Base-by-base conservation (phyloP, 2,888 invertebrate species). In the Erebia palarica region DNA sequence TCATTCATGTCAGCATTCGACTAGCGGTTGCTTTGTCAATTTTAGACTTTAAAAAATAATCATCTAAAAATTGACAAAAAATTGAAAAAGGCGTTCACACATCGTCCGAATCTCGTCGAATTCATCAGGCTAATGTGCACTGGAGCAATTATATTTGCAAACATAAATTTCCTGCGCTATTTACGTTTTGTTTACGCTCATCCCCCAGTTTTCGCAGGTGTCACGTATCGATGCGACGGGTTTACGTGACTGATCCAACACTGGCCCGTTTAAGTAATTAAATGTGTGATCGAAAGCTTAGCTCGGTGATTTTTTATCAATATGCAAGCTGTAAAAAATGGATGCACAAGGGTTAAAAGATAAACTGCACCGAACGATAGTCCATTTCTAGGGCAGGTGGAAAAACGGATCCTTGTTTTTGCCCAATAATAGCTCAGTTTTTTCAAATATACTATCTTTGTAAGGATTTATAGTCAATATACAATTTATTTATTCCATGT, bases 161-260 rank as follows among this genome's bases (percentile, higher is more conserved):
- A 75, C 60, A 73, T 65, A 59, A 70, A 55, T 16, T 67, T 53
- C 44, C 59, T 36, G 27, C 18, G 44, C 36, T 70, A 70, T 73
- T 68, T 73, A 68, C 71, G 55, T 60, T 60, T 53, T 70, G 69
- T 73, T 70, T 60, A 65, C 71, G 55, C 36, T 57, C 80, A 86
- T 85, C 85, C 85, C 65, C 68, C 69, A 65, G 65, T 76, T 77
- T 76, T 75, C 69, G 77, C 80, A 78, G 79, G 79, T 80, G 81
- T 82, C 86, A 86, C 86, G 86, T 85, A 83, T 76, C 59, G 47
- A 63, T 47, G 57, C 77, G 76, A 74, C 73, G 72, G 72, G 76
- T 79, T 77, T 78, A 78, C 57, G 66, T 18, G 66, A 66, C 47
- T 57, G 66, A 47, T 66, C 21, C 66, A 55, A 66, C 66, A 57